Evolutionary conservation across 1,140 invertebrate genomes (phyloP), one percentile per base, ranked within the genome.

Genomic region (Leptonema lineaticorne): DNA sequence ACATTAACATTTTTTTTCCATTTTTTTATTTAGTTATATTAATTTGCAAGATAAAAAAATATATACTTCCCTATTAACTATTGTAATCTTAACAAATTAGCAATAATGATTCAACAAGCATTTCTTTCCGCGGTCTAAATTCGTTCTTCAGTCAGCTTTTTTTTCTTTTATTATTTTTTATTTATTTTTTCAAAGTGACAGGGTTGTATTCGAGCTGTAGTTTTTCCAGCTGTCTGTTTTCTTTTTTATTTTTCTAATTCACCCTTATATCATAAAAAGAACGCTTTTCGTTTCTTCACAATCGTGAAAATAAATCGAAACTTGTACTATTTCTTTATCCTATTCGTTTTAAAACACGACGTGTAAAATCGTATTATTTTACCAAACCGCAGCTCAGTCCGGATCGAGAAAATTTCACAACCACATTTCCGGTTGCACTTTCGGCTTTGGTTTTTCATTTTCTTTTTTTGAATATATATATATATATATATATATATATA

Each of bases 1-100:
- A n/a, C n/a, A n/a, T n/a, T n/a, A n/a, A n/a, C n/a, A 48, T 20
- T 1, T 48, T 6, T 41, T 48, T 48, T 48, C 18, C 20, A 48
- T 48, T 18, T 16, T 11, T 53, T 53, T n/a, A 28, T 20, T n/a
- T 33, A 16, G 30, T 33, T 33, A 59, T 59, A 33, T 59, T 46
- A 27, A 26, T 41, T n/a, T 27, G 50, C 62, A 30, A 46, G 62
- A 68, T 71, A 71, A 68, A 71, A 71, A 71, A 71, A 71, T 71
- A 71, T 71, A 70, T 59, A 71, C 59, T 68, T 64, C 56, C 46
- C 57, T 63, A 68, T 45, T n/a, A 64, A 14, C 45, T 64, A 64
- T 18, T 59, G 28, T 62, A 45, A n/a, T n/a, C 62, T 64, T 64
- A 64, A 64, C 45, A 63, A 63, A 16, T 45, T 64, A 62, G 59